Evolutionary conservation across 2,113 vertebrate genomes (phyloP).

Genomic region (Prionailurus bengalensis): DNA sequence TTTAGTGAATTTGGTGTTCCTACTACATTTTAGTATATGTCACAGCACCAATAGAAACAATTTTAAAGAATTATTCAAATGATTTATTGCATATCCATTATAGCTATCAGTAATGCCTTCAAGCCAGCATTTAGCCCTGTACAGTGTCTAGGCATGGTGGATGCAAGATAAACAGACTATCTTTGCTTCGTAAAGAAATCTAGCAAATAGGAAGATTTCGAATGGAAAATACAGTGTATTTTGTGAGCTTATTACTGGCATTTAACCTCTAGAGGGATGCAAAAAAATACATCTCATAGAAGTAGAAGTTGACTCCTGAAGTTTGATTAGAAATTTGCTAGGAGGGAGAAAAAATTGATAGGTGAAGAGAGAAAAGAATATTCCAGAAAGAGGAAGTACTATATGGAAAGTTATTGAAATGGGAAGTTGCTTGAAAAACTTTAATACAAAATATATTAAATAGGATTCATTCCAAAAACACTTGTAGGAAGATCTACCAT

Average conservation of each 20-base stretch:
- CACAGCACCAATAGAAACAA: not conserved
- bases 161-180: not conserved
- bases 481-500: not conserved
- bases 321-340: not conserved
- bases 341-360: too few species aligned
- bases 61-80: not conserved
- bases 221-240: constrained; percentile 6
- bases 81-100: not conserved
- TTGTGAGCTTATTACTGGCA: not conserved
- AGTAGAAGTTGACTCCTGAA: not conserved
- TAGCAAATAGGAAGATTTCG: not conserved
- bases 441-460: constrained; percentile 17
- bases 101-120: not conserved
- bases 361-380: not conserved
- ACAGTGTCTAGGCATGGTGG: not conserved
- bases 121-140: not conserved
- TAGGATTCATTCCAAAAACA: not conserved
- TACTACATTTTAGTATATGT: not conserved
- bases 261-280: not conserved
- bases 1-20: not conserved
- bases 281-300: not conserved
- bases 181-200: constrained; percentile 5
- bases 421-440: constrained; percentile 20
- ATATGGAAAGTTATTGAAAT: not conserved
- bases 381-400: not conserved